Evolutionary conservation across 2,797 vertebrate species (phyloP).

Genomic region (Peromyscus aztecus): DNA sequence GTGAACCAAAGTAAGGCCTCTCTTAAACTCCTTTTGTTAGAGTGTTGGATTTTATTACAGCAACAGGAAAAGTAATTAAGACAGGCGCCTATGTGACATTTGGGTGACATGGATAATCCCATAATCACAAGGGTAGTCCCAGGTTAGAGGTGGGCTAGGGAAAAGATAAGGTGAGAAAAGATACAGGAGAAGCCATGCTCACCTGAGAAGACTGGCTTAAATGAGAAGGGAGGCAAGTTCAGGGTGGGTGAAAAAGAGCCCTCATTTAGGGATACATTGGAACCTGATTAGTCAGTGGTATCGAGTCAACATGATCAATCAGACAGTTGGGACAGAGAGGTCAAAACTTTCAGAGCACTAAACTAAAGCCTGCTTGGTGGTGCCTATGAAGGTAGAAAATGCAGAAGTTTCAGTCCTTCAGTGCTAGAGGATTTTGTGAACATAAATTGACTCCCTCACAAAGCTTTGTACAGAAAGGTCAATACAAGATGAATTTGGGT

Average conservation of each 20-base stretch:
- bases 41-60: neutral
- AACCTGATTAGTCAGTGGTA: neutral
- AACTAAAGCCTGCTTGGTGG: constrained; percentile 23
- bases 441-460: constrained; percentile 37
- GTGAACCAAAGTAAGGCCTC: neutral
- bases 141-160: neutral
- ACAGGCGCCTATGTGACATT: no score
- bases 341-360: constrained; percentile 14
- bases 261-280: neutral
- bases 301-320: neutral
- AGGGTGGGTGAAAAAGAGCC: neutral
- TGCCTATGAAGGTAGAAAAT: constrained; percentile 48
- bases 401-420: neutral
- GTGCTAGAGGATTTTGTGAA: constrained; percentile 33
- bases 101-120: neutral
- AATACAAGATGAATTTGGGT: neutral
- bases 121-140: neutral
- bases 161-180: neutral
- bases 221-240: neutral
- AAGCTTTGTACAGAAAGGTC: constrained; percentile 34
- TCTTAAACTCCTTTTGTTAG: neutral
- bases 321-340: neutral
- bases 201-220: neutral
- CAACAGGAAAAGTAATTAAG: neutral
- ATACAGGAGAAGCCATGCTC: neutral